phyloP scores from a whole-genome alignment of 2,797 vertebrate genomes.

The Poecilia wingei region DNA sequence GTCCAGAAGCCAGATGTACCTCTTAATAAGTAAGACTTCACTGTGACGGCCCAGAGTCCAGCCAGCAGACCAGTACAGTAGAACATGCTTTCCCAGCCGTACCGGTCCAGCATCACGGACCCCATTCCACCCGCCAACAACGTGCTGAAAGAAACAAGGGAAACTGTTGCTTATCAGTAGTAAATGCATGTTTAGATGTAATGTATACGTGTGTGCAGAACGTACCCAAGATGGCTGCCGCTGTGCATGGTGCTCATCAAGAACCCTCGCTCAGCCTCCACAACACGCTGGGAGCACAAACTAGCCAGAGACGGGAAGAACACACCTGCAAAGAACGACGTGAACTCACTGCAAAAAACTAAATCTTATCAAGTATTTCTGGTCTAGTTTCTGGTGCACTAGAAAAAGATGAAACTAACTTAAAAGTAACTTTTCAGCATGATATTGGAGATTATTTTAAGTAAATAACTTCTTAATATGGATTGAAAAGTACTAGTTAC shows the following conservation, averaged over 20 bases:
- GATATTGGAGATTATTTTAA: too few relatives aligned
- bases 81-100: conserved; percentile 91
- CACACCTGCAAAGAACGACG: conserved; percentile 61
- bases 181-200: background rate
- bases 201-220: background rate
- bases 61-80: conserved; percentile 84
- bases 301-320: conserved; percentile 78
- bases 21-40: conserved; percentile 84
- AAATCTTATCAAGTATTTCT: too few relatives aligned
- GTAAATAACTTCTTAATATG: too few relatives aligned
- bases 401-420: too few relatives aligned
- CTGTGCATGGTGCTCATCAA: conserved; percentile 71
- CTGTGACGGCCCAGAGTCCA: conserved; percentile 84
- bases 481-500: too few relatives aligned
- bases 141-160: conserved; percentile 73
- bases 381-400: too few relatives aligned
- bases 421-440: too few relatives aligned
- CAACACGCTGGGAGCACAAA: conserved; percentile 74
- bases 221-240: conserved; percentile 72
- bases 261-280: conserved; percentile 68
- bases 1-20: conserved; percentile 45
- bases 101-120: conserved; percentile 86
- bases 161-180: background rate
- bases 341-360: too few relatives aligned
- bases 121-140: conserved; percentile 87